phyloP scores from a whole-genome alignment of 2,888 invertebrate species.

The Callinectes sapidus region DNA sequence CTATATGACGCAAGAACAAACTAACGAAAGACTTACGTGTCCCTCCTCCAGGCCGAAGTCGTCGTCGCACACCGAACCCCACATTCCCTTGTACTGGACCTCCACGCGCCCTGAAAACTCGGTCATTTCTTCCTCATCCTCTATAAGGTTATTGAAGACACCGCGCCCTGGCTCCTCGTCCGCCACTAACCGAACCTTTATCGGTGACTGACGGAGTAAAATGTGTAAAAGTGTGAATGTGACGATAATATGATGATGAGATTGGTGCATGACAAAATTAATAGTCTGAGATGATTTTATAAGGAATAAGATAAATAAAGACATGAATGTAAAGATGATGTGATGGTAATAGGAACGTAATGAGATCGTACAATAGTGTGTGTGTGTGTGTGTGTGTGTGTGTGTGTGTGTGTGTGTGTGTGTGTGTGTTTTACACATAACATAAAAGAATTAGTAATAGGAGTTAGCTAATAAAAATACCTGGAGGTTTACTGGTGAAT shows the following conservation, averaged over 20 bases:
- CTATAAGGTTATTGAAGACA: conserved; percentile 78
- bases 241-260: background rate
- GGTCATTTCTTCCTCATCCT: background rate
- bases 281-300: background rate
- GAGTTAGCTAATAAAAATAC: background rate
- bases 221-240: background rate
- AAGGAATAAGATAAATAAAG: background rate
- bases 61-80: conserved; percentile 89
- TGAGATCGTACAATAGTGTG: background rate
- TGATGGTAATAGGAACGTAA: too few species aligned
- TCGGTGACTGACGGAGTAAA: conserved; percentile 77
- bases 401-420: too few species aligned
- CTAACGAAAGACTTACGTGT: conserved; percentile 76
- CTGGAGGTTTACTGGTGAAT: too few species aligned
- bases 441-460: background rate
- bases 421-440: background rate
- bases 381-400: too few species aligned
- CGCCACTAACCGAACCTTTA: conserved; percentile 81
- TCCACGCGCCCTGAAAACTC: conserved; percentile 83
- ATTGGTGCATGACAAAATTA: background rate
- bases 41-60: conserved; percentile 83
- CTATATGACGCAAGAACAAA: background rate
- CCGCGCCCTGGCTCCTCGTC: conserved; percentile 79
- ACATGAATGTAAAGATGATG: too few species aligned
- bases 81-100: conserved; percentile 82